A percentile compares a stretch with the other conserved stretches of the same genome.
Evolutionary conservation across 2,113 vertebrate species (phyloP).

Genomic region (Corynorhinus townsendii): DNA sequence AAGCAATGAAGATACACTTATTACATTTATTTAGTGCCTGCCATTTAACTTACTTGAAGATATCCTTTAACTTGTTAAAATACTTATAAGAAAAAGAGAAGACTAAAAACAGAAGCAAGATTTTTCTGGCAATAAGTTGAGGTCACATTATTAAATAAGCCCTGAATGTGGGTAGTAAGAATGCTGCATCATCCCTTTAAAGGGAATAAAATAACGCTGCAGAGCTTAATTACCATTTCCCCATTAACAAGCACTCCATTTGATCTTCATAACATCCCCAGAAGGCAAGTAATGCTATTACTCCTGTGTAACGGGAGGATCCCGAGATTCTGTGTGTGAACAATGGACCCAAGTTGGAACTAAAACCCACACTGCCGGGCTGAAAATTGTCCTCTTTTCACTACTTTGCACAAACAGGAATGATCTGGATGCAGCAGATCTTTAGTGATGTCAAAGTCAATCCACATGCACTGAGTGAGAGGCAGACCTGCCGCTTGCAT

Average conservation of each 20-base stretch:
- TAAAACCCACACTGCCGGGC: not conserved
- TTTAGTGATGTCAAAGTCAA: constrained; percentile 16
- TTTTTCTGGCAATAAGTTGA: constrained; percentile 3
- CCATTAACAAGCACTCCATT: not conserved
- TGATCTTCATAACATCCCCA: not conserved
- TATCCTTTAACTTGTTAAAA: constrained; percentile 25
- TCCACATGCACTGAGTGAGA: constrained; percentile 26
- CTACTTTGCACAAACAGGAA: not conserved
- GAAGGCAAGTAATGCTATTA: not conserved
- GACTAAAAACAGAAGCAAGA: not conserved
- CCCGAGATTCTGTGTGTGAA: not conserved
- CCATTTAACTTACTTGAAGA: not conserved
- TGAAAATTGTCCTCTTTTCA: not conserved
- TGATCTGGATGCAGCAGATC: not conserved
- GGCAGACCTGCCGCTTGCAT: constrained; percentile 35
- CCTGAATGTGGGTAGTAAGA: not conserved
- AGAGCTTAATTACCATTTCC: not conserved
- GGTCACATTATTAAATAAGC: constrained; percentile 9
- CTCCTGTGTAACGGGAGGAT: not conserved
- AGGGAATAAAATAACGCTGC: not conserved
- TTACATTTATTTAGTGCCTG: not conserved
- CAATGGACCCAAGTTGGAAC: not conserved
- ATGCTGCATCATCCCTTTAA: not conserved
- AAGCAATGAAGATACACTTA: not conserved
- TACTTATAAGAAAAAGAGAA: not conserved